Percentiles rank a stretch among this genome's conserved stretches.
Evolutionary conservation across 2,113 vertebrate species (phyloP).

Genomic region (Seriola dumerili): DNA sequence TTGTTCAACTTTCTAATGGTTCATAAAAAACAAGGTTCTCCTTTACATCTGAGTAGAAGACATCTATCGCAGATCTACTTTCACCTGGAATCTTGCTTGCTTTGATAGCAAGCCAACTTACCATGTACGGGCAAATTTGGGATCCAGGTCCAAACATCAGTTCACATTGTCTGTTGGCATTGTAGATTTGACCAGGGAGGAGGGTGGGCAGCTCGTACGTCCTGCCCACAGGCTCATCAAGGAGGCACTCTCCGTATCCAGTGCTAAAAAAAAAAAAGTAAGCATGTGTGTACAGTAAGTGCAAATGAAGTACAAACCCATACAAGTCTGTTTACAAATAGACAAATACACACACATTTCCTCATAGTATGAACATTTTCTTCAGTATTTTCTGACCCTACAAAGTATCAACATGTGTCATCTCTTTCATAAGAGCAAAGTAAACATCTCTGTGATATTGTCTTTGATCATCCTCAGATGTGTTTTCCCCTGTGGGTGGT

Average conservation of each 20-base stretch:
- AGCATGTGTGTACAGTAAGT: neutral
- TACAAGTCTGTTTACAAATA: neutral
- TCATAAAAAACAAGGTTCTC: neutral
- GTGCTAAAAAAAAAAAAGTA: conserved; percentile 82
- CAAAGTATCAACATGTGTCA: conserved; percentile 46
- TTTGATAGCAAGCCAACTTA: conserved; percentile 75
- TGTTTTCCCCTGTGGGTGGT: conserved; percentile 69
- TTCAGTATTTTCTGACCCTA: conserved; percentile 18
- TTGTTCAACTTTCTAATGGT: neutral
- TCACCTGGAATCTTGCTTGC: conserved; percentile 10
- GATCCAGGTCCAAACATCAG: conserved; percentile 95
- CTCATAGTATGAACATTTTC: conserved; percentile 13
- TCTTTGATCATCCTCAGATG: conserved; percentile 60
- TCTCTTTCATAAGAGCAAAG: conserved; percentile 46
- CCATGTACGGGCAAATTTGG: conserved; percentile 96
- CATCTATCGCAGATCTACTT: conserved; percentile 21
- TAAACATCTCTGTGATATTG: conserved; percentile 53
- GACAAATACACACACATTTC: conserved; percentile 10
- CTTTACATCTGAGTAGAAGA: neutral
- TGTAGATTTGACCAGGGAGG: conserved; percentile 92
- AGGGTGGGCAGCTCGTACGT: conserved; percentile 89
- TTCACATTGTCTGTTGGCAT: conserved; percentile 95
- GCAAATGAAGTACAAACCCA: conserved; percentile 9
- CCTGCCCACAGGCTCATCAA: conserved; percentile 91
- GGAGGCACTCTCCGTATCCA: conserved; percentile 96